Percentiles rank a stretch among this genome's conserved stretches.
These are phyloP conservation scores for Dynastes tityus DNA, from an alignment of 2,888 invertebrate species.

Conservation along the genomic window DNA sequence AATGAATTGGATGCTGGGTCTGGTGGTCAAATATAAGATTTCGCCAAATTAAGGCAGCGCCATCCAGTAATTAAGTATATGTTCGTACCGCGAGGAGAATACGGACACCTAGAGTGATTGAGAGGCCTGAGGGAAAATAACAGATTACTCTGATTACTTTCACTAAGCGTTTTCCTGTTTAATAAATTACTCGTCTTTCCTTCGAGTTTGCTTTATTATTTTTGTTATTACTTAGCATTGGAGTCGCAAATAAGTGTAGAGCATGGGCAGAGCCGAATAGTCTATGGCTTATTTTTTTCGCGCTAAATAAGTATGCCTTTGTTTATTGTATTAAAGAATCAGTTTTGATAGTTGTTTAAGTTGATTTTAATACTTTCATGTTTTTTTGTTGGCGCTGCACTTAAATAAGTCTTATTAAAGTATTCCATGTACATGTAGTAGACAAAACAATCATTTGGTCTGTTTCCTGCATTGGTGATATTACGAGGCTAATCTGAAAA, in stretches of 20 bases:
- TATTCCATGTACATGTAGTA: too few relatives aligned
- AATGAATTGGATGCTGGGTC: neutral
- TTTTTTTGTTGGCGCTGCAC: too few relatives aligned
- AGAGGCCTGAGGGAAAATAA: neutral
- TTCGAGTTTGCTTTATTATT: neutral
- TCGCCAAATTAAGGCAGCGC: neutral
- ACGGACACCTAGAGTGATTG: neutral
- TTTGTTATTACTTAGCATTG: neutral
- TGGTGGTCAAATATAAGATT: neutral
- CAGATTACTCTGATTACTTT: slow-evolving; percentile 17
- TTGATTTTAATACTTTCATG: neutral
- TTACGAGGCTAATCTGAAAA: too few relatives aligned
- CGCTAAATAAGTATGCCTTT: neutral
- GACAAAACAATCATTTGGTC: too few relatives aligned
- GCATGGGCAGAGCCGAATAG: neutral
- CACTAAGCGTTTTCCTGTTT: neutral
- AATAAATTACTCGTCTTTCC: neutral
- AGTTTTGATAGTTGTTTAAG: neutral
- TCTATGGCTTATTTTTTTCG: neutral
- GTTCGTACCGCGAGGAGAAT: neutral
- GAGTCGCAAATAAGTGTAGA: neutral
- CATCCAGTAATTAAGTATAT: neutral
- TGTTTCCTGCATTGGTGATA: too few relatives aligned
- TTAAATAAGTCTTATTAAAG: too few relatives aligned
- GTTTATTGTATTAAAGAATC: neutral